phyloP scores from a whole-genome alignment of 2,888 invertebrate genomes.

The Ectemnius lituratus region DNA sequence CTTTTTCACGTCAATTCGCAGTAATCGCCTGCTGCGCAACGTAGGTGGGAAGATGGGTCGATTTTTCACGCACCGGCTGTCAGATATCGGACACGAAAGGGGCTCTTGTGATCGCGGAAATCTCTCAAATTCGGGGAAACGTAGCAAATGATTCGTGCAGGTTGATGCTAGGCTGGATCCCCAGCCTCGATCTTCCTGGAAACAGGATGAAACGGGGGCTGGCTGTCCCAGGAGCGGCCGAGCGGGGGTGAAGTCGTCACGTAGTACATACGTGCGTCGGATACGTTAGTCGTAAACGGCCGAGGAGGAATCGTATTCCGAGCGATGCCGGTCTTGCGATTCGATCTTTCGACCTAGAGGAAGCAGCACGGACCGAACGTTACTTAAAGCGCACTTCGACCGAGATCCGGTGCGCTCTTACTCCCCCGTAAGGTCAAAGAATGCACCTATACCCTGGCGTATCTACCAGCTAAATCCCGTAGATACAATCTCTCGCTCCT shows the following conservation, averaged over 20 bases:
- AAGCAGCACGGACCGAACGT: slow-evolving; percentile 48
- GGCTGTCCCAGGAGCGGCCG: slow-evolving; percentile 29
- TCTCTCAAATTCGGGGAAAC: slow-evolving; percentile 49
- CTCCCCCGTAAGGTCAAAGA: slow-evolving; percentile 28
- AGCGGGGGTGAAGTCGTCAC: slow-evolving; percentile 56
- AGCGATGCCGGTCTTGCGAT: slow-evolving; percentile 40
- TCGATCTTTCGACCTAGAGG: slow-evolving; percentile 49
- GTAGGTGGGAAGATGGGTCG: slow-evolving; percentile 37
- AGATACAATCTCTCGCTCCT: slow-evolving; percentile 33
- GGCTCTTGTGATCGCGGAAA: slow-evolving; percentile 8
- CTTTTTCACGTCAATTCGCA: no score
- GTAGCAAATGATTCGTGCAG: slow-evolving; percentile 67
- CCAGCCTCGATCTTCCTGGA: background rate
- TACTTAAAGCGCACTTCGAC: slow-evolving; percentile 47
- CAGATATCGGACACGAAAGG: slow-evolving; percentile 55
- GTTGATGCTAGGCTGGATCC: slow-evolving; percentile 33
- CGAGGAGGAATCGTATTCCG: slow-evolving; percentile 54
- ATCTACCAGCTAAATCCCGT: slow-evolving; percentile 29
- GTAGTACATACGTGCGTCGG: slow-evolving; percentile 64
- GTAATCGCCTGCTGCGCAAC: no score
- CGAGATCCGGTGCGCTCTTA: slow-evolving; percentile 20
- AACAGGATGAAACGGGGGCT: slow-evolving; percentile 29
- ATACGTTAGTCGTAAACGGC: slow-evolving; percentile 62
- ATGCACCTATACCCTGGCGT: slow-evolving; percentile 4
- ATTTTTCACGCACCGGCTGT: slow-evolving; percentile 71